Evolutionary conservation across 2,797 vertebrate species (phyloP).

Genomic region (Limosa lapponica): DNA sequence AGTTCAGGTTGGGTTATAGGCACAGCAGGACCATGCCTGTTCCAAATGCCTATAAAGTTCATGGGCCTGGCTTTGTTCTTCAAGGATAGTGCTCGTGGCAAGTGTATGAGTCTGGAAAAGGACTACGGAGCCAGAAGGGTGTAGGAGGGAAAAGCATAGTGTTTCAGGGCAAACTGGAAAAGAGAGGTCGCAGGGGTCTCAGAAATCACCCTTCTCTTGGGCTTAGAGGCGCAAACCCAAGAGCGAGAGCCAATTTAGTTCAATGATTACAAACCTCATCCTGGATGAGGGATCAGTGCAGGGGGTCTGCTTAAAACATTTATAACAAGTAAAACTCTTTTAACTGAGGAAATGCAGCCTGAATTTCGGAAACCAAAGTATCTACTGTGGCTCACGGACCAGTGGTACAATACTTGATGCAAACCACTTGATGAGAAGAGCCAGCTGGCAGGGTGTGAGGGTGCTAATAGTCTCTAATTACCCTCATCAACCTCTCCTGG

Average conservation of each 20-base stretch:
- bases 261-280: not conserved
- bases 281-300: not conserved
- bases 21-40: not conserved
- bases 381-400: not conserved
- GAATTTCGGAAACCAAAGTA: not conserved
- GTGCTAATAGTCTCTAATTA: not conserved
- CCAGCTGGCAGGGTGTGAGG: not conserved
- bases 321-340: not conserved
- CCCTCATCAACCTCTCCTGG: not conserved
- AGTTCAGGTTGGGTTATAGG: not conserved
- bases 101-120: not conserved
- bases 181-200: accelerated
- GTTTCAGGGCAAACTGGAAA: not conserved
- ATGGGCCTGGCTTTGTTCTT: not conserved
- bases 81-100: not conserved
- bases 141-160: not conserved
- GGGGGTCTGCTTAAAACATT: not conserved
- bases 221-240: not conserved
- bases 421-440: not conserved
- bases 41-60: not conserved
- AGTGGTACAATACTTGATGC: not conserved
- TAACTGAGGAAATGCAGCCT: not conserved
- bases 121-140: not conserved
- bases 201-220: not conserved
- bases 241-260: not conserved